Conservation (phyloP, 2,888 invertebrate species). For the Caenorhabditis japonica region DNA sequence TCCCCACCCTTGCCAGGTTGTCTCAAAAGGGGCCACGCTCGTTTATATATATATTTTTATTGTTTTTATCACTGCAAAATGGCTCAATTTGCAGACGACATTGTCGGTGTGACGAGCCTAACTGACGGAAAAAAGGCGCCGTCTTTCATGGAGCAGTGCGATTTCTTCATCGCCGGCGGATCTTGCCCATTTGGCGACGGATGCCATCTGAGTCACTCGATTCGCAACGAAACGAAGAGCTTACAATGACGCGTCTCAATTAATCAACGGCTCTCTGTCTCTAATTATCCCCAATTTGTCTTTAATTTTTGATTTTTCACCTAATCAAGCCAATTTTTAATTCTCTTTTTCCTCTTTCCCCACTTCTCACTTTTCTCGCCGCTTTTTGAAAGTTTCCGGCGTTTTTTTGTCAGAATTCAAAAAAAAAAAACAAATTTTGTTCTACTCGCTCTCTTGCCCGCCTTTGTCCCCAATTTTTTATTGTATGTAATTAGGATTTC, state of each 20-base stretch:
- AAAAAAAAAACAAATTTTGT: too few relatives aligned
- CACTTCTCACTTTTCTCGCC: background rate
- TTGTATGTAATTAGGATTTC: slow-evolving; percentile 45
- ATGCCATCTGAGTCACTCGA: slow-evolving; percentile 32
- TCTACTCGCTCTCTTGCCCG: slow-evolving; percentile 37
- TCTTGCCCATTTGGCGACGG: slow-evolving; percentile 50
- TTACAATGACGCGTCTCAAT: background rate
- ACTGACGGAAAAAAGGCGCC: too few relatives aligned
- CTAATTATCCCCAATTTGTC: slow-evolving; percentile 2
- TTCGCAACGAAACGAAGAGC: slow-evolving; percentile 8
- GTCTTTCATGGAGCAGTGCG: slow-evolving; percentile 35
- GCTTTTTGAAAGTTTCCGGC: background rate
- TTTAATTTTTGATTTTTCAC: slow-evolving; percentile 32
- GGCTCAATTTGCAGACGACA: too few relatives aligned
- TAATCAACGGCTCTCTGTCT: slow-evolving; percentile 7
- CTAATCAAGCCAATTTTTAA: slow-evolving; percentile 4
- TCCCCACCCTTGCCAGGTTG: too few relatives aligned
- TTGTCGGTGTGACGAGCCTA: too few relatives aligned
- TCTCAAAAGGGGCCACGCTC: too few relatives aligned
- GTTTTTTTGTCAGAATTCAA: slow-evolving; percentile 10
- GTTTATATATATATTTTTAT: too few relatives aligned
- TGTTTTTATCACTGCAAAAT: too few relatives aligned
- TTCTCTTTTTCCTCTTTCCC: slow-evolving; percentile 14
- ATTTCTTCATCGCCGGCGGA: slow-evolving; percentile 42
- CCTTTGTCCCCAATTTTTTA: too few relatives aligned